Evolutionary conservation across 2,113 vertebrate species (phyloP).

Genomic region (Acanthisitta chloris): DNA sequence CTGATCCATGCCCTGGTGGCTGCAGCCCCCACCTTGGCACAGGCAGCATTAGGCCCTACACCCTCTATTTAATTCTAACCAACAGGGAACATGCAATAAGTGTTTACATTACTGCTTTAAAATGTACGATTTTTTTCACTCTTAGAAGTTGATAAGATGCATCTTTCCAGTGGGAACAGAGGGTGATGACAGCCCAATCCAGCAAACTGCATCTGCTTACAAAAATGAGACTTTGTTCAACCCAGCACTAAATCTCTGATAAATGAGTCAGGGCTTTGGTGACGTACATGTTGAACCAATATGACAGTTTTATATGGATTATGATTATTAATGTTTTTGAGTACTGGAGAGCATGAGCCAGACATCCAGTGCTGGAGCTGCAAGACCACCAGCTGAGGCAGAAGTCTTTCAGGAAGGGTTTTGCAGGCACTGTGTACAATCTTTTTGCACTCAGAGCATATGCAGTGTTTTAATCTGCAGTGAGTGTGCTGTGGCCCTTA

Average conservation of each 20-base stretch:
- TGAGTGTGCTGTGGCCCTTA: neutral
- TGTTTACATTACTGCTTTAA: constrained; percentile 51
- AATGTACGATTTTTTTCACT: neutral
- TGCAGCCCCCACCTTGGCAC: neutral
- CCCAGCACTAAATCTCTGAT: constrained; percentile 70
- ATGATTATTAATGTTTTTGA: constrained; percentile 74
- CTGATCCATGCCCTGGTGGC: neutral
- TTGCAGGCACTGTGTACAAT: constrained; percentile 48
- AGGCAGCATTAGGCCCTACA: neutral
- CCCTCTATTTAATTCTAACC: neutral
- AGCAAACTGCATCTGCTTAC: constrained; percentile 55
- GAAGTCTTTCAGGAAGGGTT: constrained; percentile 26
- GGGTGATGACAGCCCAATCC: constrained; percentile 49
- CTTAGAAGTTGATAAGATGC: constrained; percentile 33
- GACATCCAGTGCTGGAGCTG: constrained; percentile 32
- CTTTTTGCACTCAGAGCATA: constrained; percentile 47
- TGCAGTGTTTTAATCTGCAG: constrained; percentile 65
- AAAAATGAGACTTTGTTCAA: constrained; percentile 63
- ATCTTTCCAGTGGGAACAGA: constrained; percentile 35
- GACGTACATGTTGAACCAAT: constrained; percentile 73
- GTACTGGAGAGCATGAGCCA: constrained; percentile 64
- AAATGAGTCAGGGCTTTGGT: constrained; percentile 71
- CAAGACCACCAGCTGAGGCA: constrained; percentile 72
- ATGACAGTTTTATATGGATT: constrained; percentile 79
- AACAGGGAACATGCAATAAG: neutral